Conservation (phyloP, 2,888 invertebrate genomes). For the Notodonta ziczac region DNA sequence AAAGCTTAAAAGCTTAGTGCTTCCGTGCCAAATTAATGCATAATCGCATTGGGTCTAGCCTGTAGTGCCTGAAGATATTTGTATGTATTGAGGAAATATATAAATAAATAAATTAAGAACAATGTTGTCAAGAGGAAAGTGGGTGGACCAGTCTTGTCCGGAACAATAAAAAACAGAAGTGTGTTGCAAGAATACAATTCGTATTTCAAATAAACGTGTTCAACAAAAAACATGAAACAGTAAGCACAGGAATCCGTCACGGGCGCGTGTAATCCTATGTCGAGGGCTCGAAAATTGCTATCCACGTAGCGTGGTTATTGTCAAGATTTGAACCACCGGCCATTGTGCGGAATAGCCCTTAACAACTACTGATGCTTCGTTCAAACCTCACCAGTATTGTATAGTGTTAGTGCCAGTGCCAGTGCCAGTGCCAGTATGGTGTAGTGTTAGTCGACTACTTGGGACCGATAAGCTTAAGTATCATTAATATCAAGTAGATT, state of each 20-base stretch:
- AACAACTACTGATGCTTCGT: conserved; percentile 39
- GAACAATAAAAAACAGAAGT: no score
- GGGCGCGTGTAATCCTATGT: conserved; percentile 52
- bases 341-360: conserved; percentile 56
- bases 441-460: not conserved
- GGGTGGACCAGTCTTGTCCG: no score
- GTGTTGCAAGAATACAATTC: no score
- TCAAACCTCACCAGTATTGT: conserved; percentile 15
- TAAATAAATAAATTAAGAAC: no score
- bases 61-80: no score
- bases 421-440: not conserved
- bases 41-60: no score
- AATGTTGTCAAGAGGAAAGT: no score
- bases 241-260: conserved; percentile 53
- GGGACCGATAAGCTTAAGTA: no score
- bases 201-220: not conserved
- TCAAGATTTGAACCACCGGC: conserved; percentile 60
- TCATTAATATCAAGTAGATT: no score
- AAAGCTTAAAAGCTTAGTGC: no score
- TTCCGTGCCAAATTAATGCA: no score
- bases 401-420: not conserved
- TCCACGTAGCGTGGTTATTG: conserved; percentile 51
- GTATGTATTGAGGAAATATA: no score
- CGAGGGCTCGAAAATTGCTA: conserved; percentile 58
- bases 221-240: conserved; percentile 16